A percentile compares a stretch with the other conserved stretches of the same genome.
Conservation (phyloP, 2,888 invertebrate species). For the Ceriagrion tenellum region DNA sequence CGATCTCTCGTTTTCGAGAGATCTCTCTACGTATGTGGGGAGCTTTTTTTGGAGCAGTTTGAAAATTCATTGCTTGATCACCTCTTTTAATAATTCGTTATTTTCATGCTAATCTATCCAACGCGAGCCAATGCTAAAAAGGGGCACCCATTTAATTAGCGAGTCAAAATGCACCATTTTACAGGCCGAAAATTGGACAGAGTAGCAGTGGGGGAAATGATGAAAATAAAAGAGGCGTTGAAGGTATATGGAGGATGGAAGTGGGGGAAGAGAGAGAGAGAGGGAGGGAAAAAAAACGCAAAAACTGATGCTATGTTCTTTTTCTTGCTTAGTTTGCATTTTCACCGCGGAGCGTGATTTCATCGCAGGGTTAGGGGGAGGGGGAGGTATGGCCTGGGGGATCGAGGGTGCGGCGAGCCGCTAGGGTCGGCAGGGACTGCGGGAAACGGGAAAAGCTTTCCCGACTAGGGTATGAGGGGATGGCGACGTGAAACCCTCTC, state of each 20-base stretch:
- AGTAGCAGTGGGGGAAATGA: neutral
- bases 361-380: neutral
- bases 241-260: too few relatives aligned
- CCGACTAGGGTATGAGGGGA: too few relatives aligned
- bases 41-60: neutral
- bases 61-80: slow-evolving; percentile 19
- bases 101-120: neutral
- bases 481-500: too few relatives aligned
- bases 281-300: neutral
- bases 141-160: slow-evolving; percentile 18
- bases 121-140: neutral
- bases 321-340: slow-evolving; percentile 38
- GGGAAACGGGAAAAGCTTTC: too few relatives aligned
- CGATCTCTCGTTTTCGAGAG: neutral
- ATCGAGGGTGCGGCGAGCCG: neutral
- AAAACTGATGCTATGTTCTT: neutral
- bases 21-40: neutral
- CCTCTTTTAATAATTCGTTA: neutral
- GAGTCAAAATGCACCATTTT: slow-evolving; percentile 19
- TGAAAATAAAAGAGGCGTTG: too few relatives aligned
- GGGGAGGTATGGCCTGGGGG: neutral
- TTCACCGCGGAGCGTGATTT: slow-evolving; percentile 32
- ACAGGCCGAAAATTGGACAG: neutral
- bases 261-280: neutral
- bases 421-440: neutral